Base-by-base conservation (phyloP, 2,113 vertebrate species). In the Aleadryas rufinucha region DNA sequence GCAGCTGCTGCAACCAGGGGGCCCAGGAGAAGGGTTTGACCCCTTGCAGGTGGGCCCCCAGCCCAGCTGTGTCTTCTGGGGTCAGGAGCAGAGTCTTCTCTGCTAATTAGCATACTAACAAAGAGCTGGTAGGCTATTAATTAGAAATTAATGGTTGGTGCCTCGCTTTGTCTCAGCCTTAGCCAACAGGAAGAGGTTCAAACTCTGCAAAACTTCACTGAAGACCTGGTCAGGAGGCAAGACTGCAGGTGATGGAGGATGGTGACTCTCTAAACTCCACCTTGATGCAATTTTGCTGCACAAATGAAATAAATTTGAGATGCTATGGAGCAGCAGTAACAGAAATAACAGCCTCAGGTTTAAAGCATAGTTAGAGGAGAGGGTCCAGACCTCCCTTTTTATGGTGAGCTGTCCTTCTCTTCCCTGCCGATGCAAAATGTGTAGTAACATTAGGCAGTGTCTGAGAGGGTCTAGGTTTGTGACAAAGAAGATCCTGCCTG, bases 321-420 rank as follows among this genome's bases (percentile, higher is more conserved):
- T 18, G 28, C 10, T 5, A 4, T 5, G 5, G 44, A 92, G 23
- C 0, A 2, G 54, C 6, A 28, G 13, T 2, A 7, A 22, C 3
- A 76, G 37, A 54, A 90, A 44, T 21, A 64, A 28, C 9, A 61
- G 44, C 17, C 19, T 17, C 4, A 1, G 28, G 26, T 56, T 79
- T 83, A 33, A 23, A 28, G 3, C 13, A 13, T 1, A 2, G 14
- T 17, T 8, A 35, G 44, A 60, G 10, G 22, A 82, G 24, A 64
- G 13, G 28, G 8, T 84, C 17, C 3, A 33, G n/a, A 35, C 3
- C 5, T 72, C 45, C 33, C 8, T 3, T 59, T 45, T 57, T 13
- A 57, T 3, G 3, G 13, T 5, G 71, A 37, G 8, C 28, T 45
- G 27, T 61, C 35, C 18, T 31, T 47, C 6, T 15, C 0, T 35